These are phyloP conservation scores for Hippoglossus stenolepis DNA, from an alignment of 2,113 vertebrate genomes.

Conservation along the genomic window DNA sequence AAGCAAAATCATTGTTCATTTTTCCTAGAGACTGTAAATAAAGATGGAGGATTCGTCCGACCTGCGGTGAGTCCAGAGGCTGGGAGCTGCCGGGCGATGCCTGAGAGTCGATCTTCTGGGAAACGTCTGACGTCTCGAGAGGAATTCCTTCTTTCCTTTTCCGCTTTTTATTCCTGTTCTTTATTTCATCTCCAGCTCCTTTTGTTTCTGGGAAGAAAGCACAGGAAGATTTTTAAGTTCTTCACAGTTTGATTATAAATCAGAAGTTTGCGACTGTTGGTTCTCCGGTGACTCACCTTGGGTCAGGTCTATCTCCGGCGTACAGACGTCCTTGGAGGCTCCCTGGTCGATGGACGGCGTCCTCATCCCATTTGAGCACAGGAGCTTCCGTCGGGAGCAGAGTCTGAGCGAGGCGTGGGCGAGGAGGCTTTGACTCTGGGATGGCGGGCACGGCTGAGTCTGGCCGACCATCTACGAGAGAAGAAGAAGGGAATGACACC, in stretches of 20 bases:
- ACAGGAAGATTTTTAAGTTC: neutral
- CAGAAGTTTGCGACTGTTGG: neutral
- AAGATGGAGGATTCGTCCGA: neutral
- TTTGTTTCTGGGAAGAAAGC: slow-evolving; percentile 12
- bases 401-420: neutral
- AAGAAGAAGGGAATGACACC: neutral
- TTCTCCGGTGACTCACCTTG: slow-evolving; percentile 22
- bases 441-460: neutral
- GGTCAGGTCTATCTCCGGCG: neutral
- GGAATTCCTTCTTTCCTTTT: slow-evolving; percentile 49
- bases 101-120: slow-evolving; percentile 39
- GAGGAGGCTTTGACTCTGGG: slow-evolving; percentile 23
- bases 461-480: slow-evolving; percentile 47
- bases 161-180: slow-evolving; percentile 7
- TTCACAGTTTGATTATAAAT: neutral
- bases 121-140: neutral
- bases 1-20: too few species aligned
- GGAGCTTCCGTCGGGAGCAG: slow-evolving; percentile 58
- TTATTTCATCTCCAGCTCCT: neutral
- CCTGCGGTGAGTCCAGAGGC: slow-evolving; percentile 50
- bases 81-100: slow-evolving; percentile 28
- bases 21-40: too few species aligned
- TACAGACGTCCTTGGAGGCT: neutral
- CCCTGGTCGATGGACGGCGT: neutral
- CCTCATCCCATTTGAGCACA: slow-evolving; percentile 9